A percentile compares a stretch with the other conserved stretches of the same genome.
Conservation (phyloP, 1,140 invertebrate species). For the Drosophila repletoides region DNA sequence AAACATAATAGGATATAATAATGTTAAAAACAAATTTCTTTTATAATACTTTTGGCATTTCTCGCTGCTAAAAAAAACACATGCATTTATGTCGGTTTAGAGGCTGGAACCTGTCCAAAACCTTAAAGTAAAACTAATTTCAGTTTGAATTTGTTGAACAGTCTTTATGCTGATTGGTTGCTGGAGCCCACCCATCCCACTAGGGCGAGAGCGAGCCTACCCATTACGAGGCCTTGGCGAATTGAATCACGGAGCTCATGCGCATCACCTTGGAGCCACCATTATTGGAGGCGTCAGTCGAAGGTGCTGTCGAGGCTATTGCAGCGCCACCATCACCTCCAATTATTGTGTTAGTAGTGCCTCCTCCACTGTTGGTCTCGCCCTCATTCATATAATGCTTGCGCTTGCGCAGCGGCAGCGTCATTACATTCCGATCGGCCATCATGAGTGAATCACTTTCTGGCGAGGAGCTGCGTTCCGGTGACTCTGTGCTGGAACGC, state of each 20-base stretch:
- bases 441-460: slow-evolving; percentile 84
- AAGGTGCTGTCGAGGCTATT: not conserved
- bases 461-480: slow-evolving; percentile 85
- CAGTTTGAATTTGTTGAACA: slow-evolving; percentile 71
- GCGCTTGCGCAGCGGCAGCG: slow-evolving; percentile 89
- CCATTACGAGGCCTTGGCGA: slow-evolving; percentile 87
- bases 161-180: slow-evolving; percentile 66
- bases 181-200: no score
- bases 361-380: slow-evolving; percentile 76
- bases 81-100: not conserved
- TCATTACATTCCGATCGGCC: slow-evolving; percentile 85
- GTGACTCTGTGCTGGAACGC: slow-evolving; percentile 84
- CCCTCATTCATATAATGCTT: slow-evolving; percentile 90
- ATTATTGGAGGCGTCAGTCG: slow-evolving; percentile 6
- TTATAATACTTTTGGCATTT: slow-evolving; percentile 81
- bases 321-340: not conserved
- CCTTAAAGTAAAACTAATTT: slow-evolving; percentile 63
- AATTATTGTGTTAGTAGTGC: not conserved
- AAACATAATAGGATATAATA: slow-evolving; percentile 46
- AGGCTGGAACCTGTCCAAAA: slow-evolving; percentile 4
- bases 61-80: slow-evolving; percentile 32
- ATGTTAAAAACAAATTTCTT: slow-evolving; percentile 45
- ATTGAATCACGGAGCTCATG: slow-evolving; percentile 91
- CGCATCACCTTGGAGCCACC: slow-evolving; percentile 82
- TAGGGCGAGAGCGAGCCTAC: no score